Evolutionary conservation across 1,140 invertebrate species (phyloP).

Genomic region (Berghia stephanieae): DNA sequence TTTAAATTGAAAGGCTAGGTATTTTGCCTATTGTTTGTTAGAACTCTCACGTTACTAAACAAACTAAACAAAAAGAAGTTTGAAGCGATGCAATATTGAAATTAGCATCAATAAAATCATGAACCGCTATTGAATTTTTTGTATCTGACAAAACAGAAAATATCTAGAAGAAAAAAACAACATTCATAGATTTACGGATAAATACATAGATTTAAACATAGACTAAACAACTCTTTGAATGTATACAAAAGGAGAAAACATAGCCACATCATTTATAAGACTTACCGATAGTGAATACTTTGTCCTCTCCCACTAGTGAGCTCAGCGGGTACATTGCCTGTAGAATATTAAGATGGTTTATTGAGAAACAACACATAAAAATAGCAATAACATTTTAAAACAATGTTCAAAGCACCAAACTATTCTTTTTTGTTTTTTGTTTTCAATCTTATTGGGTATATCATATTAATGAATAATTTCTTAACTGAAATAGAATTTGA

Average conservation of each 20-base stretch:
- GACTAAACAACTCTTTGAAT: background rate
- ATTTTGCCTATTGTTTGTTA: no score
- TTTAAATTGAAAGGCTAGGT: no score
- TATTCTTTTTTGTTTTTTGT: background rate
- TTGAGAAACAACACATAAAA: background rate
- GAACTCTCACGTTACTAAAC: no score
- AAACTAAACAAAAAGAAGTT: no score
- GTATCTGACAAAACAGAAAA: background rate
- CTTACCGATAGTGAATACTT: slow-evolving; percentile 37
- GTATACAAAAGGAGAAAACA: slow-evolving; percentile 1
- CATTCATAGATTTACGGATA: background rate
- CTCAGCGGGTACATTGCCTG: slow-evolving; percentile 49
- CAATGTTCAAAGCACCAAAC: background rate
- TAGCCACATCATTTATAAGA: slow-evolving; percentile 6
- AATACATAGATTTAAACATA: no score
- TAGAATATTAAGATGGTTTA: slow-evolving; percentile 15
- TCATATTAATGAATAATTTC: background rate
- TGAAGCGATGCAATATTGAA: background rate
- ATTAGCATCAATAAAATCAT: background rate
- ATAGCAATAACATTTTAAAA: background rate
- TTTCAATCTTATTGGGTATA: background rate
- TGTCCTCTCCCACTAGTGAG: slow-evolving; percentile 53
- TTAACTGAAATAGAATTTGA: background rate
- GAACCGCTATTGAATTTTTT: background rate
- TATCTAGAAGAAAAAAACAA: background rate